These are phyloP conservation scores for Apistogramma diplotaenia DNA, from an alignment of 2,113 vertebrate genomes.

Conservation along the genomic window DNA sequence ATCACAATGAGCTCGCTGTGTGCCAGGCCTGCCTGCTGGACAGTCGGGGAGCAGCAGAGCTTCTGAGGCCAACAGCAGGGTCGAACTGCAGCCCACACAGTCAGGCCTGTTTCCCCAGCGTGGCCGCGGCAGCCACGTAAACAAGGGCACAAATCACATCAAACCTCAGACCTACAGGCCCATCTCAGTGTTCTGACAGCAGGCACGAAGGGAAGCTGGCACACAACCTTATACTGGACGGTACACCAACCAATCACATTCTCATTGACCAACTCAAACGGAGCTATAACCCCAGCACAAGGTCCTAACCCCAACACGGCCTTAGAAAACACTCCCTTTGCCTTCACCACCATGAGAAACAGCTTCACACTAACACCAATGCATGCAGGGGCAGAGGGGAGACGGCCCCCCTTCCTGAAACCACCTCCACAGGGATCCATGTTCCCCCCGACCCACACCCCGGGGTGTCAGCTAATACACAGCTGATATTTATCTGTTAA, in stretches of 20 bases:
- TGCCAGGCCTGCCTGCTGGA: not conserved
- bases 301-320: too few species aligned
- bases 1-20: slow-evolving; percentile 43
- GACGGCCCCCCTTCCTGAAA: not conserved
- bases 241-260: fast-evolving
- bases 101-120: not conserved
- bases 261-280: not conserved
- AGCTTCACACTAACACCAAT: not conserved
- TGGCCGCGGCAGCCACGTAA: not conserved
- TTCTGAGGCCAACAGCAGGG: slow-evolving; percentile 12
- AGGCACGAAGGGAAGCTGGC: not conserved
- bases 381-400: not conserved
- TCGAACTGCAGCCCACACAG: slow-evolving; percentile 1
- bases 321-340: not conserved
- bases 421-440: not conserved
- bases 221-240: not conserved
- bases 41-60: not conserved
- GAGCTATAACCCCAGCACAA: not conserved
- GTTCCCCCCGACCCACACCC: not conserved
- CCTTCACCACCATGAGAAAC: not conserved
- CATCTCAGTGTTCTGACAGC: not conserved
- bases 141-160: not conserved
- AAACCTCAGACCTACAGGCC: not conserved
- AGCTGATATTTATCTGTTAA: not conserved
- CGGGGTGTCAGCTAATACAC: not conserved